Conservation (phyloP, 2,113 vertebrate genomes). For the Menura novaehollandiae region DNA sequence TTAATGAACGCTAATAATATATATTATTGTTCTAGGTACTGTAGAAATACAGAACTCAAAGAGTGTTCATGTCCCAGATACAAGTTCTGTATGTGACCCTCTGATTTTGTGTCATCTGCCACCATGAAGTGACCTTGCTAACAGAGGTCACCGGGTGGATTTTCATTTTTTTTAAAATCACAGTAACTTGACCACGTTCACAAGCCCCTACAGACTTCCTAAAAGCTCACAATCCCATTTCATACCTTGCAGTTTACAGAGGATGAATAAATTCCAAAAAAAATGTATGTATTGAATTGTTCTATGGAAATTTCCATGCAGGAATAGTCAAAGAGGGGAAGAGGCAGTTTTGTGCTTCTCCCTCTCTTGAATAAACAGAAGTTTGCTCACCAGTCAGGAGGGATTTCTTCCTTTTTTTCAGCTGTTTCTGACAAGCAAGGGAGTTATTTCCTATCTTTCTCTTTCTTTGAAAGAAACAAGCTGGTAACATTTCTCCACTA, state of each 20-base stretch:
- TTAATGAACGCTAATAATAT: neutral
- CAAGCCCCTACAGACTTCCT: neutral
- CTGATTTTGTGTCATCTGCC: neutral
- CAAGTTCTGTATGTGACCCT: rapidly evolving
- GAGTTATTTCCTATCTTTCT: neutral
- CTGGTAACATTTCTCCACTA: neutral
- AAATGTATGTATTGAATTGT: neutral
- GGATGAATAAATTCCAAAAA: neutral
- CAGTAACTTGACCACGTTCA: neutral
- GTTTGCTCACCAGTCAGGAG: neutral
- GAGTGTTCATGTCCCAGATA: neutral
- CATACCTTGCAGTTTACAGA: neutral
- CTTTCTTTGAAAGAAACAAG: neutral
- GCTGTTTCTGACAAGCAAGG: neutral
- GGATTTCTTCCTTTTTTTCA: neutral
- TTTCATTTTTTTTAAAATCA: neutral
- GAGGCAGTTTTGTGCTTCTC: neutral
- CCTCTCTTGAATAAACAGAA: neutral
- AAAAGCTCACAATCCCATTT: neutral
- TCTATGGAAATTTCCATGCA: neutral
- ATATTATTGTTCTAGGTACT: neutral
- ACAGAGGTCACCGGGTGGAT: neutral
- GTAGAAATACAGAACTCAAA: neutral
- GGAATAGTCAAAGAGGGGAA: neutral
- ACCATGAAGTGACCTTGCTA: neutral